These are phyloP conservation scores for Anhinga anhinga DNA, from an alignment of 2,113 vertebrate genomes.

Conservation along the genomic window DNA sequence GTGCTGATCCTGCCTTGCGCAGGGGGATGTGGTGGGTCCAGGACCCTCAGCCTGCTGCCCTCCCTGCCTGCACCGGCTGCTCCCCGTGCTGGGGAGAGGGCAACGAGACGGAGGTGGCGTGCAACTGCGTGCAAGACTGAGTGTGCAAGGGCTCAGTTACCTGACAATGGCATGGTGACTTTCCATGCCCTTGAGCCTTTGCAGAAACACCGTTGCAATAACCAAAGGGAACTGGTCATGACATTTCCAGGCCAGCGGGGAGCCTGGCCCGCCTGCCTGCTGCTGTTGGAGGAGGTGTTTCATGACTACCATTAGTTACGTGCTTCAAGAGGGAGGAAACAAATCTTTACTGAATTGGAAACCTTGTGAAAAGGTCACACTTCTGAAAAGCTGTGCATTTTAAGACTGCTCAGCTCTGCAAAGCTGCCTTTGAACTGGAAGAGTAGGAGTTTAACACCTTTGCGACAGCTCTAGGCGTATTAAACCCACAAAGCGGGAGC, in stretches of 20 bases:
- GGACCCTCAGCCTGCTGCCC: background rate
- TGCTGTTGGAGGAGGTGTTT: constrained; percentile 39
- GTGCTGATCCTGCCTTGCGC: rapidly evolving
- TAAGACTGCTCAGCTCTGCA: constrained; percentile 60
- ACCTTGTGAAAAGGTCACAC: constrained; percentile 67
- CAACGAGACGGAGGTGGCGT: background rate
- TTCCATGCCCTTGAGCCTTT: background rate
- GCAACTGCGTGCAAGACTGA: background rate
- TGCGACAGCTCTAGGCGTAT: constrained; percentile 5
- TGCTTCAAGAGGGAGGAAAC: constrained; percentile 49
- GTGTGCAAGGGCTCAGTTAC: background rate
- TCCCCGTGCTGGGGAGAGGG: background rate
- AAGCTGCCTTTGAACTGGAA: constrained; percentile 66
- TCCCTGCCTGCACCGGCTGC: background rate
- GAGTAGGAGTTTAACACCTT: constrained; percentile 66
- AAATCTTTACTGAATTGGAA: constrained; percentile 63
- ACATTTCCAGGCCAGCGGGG: background rate
- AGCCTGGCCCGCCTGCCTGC: background rate
- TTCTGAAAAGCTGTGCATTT: constrained; percentile 59
- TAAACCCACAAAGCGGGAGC: constrained; percentile 1
- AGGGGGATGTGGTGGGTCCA: background rate
- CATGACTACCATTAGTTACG: constrained; percentile 29
- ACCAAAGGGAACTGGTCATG: background rate
- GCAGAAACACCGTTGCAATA: background rate
- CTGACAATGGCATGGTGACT: background rate